These are phyloP conservation scores for Drosophila ezoana DNA, from an alignment of 2,888 invertebrate genomes.

Conservation along the genomic window DNA sequence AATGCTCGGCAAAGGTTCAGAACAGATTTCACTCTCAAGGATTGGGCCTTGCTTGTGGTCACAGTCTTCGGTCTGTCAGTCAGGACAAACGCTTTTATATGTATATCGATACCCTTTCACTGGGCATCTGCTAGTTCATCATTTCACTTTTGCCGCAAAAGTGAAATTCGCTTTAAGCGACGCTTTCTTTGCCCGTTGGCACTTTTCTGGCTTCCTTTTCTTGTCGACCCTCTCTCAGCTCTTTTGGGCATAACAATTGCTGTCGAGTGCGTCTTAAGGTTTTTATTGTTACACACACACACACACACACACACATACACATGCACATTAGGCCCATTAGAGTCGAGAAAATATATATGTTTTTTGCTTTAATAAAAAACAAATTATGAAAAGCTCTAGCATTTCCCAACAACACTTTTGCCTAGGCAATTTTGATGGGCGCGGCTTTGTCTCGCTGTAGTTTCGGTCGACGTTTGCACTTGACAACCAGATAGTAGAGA, in stretches of 20 bases:
- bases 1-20: too few species aligned
- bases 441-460: neutral
- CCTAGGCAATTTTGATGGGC: neutral
- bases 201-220: conserved; percentile 71
- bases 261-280: conserved; percentile 42
- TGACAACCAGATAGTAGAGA: conserved; percentile 49
- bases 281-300: conserved; percentile 31
- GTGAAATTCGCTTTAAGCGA: conserved; percentile 69
- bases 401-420: neutral
- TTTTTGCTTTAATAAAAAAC: conserved; percentile 13
- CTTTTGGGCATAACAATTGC: conserved; percentile 39
- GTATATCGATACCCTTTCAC: too few species aligned
- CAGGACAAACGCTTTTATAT: too few species aligned
- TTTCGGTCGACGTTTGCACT: conserved; percentile 33
- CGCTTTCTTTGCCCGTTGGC: conserved; percentile 50
- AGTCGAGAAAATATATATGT: conserved; percentile 32
- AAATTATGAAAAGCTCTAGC: conserved; percentile 11
- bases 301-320: conserved; percentile 18
- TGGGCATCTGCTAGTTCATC: conserved; percentile 8
- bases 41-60: too few species aligned
- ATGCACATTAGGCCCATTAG: conserved; percentile 40
- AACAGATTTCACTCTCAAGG: too few species aligned
- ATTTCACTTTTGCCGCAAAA: conserved; percentile 46
- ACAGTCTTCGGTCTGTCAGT: too few species aligned
- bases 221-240: conserved; percentile 6